phyloP scores from a whole-genome alignment of 1,140 invertebrate species.

The Brachionus rotundiformis region DNA sequence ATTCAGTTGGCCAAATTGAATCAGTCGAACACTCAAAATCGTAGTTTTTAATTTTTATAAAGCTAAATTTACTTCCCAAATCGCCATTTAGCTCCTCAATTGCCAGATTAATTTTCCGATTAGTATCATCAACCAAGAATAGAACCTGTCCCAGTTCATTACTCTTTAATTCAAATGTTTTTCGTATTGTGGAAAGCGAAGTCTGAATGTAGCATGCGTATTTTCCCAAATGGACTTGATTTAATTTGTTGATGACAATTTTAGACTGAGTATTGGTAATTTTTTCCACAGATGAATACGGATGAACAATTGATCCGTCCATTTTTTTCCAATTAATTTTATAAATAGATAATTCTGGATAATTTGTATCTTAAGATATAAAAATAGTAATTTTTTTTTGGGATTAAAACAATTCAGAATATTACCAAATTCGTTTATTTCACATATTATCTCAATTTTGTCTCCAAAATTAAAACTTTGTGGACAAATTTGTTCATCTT shows the following conservation, averaged over 20 bases:
- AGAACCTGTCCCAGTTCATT: neutral
- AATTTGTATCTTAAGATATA: neutral
- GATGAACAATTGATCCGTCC: neutral
- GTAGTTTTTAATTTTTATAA: neutral
- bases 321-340: slow-evolving; percentile 9
- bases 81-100: neutral
- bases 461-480: neutral
- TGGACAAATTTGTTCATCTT: neutral
- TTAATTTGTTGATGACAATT: neutral
- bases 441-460: slow-evolving; percentile 1
- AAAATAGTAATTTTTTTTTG: neutral
- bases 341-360: neutral
- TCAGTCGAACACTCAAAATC: slow-evolving; percentile 39
- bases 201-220: slow-evolving; percentile 11
- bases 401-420: neutral
- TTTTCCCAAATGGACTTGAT: neutral
- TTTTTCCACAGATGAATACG: neutral
- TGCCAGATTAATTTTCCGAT: neutral
- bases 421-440: slow-evolving; percentile 16
- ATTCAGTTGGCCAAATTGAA: slow-evolving; percentile 49
- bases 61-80: neutral
- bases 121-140: neutral
- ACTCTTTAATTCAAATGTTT: slow-evolving; percentile 24
- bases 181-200: slow-evolving; percentile 2
- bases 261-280: neutral